Conservation (phyloP, 2,888 invertebrate species). For the Andrena dorsata region DNA sequence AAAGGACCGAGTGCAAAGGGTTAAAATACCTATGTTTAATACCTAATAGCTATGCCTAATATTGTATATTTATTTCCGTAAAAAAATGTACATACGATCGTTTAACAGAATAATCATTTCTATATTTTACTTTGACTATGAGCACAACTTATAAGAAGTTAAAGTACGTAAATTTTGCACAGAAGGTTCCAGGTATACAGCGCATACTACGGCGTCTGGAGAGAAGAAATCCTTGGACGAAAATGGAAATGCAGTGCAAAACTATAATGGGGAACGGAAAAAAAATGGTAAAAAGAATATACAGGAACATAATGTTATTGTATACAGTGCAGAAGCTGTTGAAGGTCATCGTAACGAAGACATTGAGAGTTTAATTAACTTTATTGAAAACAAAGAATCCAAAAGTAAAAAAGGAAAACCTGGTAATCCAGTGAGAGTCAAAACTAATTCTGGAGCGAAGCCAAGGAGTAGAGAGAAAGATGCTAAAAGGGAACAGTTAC, state of each 20-base stretch:
- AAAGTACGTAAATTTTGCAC: slow-evolving; percentile 53
- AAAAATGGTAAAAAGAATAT: slow-evolving; percentile 81
- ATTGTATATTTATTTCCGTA: background rate
- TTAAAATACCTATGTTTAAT: too few species aligned
- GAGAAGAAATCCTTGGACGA: slow-evolving; percentile 91
- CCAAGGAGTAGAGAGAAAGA: slow-evolving; percentile 84
- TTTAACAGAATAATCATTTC: slow-evolving; percentile 3
- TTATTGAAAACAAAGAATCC: slow-evolving; percentile 88
- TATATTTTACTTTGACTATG: slow-evolving; percentile 3
- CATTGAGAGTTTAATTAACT: slow-evolving; percentile 91
- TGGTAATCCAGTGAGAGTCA: slow-evolving; percentile 79
- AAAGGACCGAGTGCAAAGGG: too few species aligned
- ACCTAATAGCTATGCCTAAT: background rate
- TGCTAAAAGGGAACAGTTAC: slow-evolving; percentile 81
- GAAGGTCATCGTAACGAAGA: slow-evolving; percentile 93
- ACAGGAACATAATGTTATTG: slow-evolving; percentile 82
- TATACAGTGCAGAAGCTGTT: slow-evolving; percentile 87
- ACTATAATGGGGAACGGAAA: slow-evolving; percentile 79
- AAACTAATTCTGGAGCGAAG: slow-evolving; percentile 82
- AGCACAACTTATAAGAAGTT: slow-evolving; percentile 38
- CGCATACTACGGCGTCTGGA: slow-evolving; percentile 78
- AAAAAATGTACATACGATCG: background rate
- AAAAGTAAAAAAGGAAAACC: slow-evolving; percentile 83
- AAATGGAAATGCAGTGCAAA: slow-evolving; percentile 91
- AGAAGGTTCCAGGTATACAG: slow-evolving; percentile 71